Evolutionary conservation across 2,888 invertebrate species (phyloP).

Genomic region (Melinopterus prodromus): DNA sequence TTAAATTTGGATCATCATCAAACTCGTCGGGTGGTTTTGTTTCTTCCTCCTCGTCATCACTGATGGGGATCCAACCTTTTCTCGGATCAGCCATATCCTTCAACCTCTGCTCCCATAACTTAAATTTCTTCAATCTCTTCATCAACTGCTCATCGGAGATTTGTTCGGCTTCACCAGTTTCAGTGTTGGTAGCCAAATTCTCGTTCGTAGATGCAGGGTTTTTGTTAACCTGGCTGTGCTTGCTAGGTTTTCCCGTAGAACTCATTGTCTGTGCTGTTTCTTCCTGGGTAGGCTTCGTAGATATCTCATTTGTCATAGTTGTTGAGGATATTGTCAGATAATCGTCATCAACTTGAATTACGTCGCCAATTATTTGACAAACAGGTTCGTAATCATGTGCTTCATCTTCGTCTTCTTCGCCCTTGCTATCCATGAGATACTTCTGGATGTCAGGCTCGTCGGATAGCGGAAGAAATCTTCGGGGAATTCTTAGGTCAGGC

Average conservation of each 20-base stretch:
- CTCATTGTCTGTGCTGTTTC: neutral
- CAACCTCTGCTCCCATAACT: constrained; percentile 52
- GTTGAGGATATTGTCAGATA: neutral
- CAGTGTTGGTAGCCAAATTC: neutral
- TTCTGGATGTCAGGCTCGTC: constrained; percentile 17
- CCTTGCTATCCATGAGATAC: neutral
- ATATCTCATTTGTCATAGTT: neutral
- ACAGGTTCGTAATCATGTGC: neutral
- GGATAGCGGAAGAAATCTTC: constrained; percentile 19
- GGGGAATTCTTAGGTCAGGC: constrained; percentile 4
- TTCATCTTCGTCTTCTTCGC: neutral
- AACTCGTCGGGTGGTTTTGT: neutral
- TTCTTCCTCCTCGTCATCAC: constrained; percentile 24
- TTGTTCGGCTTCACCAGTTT: neutral
- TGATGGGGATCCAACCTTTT: constrained; percentile 49
- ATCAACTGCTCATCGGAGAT: constrained; percentile 32
- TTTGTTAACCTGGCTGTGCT: neutral
- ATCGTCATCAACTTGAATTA: neutral
- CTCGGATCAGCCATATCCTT: constrained; percentile 51
- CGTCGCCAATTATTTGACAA: neutral
- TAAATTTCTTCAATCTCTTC: constrained; percentile 46
- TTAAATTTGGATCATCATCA: neutral
- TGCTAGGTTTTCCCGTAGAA: neutral
- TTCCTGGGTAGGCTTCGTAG: neutral
- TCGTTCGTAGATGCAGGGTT: neutral